Base-by-base conservation (phyloP, 2,888 invertebrate species). In the Aelia acuminata region DNA sequence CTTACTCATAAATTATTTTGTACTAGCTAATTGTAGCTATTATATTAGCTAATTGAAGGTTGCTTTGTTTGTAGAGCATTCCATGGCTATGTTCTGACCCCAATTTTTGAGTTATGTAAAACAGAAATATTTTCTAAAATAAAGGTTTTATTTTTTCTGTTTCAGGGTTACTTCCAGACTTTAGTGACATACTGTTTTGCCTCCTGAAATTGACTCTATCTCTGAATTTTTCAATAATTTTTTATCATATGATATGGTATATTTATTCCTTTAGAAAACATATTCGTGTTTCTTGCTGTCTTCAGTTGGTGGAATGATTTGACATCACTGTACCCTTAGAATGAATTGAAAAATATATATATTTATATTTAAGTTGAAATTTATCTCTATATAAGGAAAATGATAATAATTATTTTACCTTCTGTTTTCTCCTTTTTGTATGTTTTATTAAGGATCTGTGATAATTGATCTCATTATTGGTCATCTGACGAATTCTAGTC, bases 101-200 rank as follows among this genome's bases (percentile, higher is more conserved):
- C 43, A 47, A 87, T 70, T 63, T 70, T 70, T 75, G 75, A 87
- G 75, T 75, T 87, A 70, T 87, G 87, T 87, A 87, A 87, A 87
- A 87, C 87, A 75, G 87, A 87, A 87, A 87, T 87, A 87, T 87
- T 87, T 87, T 70, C 75, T 87, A 75, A 63, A 87, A 87, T 87
- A 87, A 87, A 87, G 87, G 70, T 87, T 87, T 63, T 70, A 87
- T 87, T 87, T 87, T 87, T 87, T 87, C 50, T 87, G 87, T 87
- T 87, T 87, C 87, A 87, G 87, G 87, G 49, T 87, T 87, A 87
- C 84, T 49, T 87, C 70, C 70, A 87, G 87, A 87, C 87, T 22
- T 70, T 63, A 63, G 50, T 87, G 70, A 87, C 48, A 48, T 84
- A 84, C 48, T 80, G 80, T 80, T 84, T 57, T 75, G 87, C 70